Base-by-base conservation (phyloP, 2,113 vertebrate species). In the Cyprinodon tularosa region DNA sequence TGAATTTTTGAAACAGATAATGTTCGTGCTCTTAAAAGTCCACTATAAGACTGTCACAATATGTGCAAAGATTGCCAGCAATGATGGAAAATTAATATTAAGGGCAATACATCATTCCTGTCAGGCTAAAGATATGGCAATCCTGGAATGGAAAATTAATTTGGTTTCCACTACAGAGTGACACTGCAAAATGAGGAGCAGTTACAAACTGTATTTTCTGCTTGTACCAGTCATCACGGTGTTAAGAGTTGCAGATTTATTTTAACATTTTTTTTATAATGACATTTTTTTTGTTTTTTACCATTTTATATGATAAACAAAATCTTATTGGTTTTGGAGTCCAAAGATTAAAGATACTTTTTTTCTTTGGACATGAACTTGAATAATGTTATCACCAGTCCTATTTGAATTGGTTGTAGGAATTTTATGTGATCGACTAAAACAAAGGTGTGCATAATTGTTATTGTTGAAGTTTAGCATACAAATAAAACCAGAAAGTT, bases 21-120 rank as follows among this genome's bases (percentile, higher is more conserved):
- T 87, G 84, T 84, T 68, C 81, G 66, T 72, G 77, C 81, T 86
- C 77, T 86, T 86, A 84, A 81, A 80, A 74, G 81, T 89, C 78
- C 81, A 81, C 86, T 86, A 90, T 91, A 89, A 90, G 76, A 80
- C 85, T 80, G 81, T 70, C 85, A 84, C 87, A 80, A 88, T 78
- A 88, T 90, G 82, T 86, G 74, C 85, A 90, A 89, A 89, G 90
- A 93, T 89, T 91, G 86, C 70, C 78, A 87, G 91, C 91, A 89
- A 91, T 84, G 87, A 93, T 91, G 90, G 89, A 93, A 93, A 93
- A 91, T 93, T 83, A 93, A 93, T 92, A 92, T 93, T 91, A 92
- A 90, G 89, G 90, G 87, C 88, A 92, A 94, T 93, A 89, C 86
- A 93, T 94, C 93, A 94, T 91, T 88, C 81, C 84, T 91, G 91